Base-by-base conservation (phyloP, 2,797 vertebrate species). In the Petrocephalus schoutedeni region DNA sequence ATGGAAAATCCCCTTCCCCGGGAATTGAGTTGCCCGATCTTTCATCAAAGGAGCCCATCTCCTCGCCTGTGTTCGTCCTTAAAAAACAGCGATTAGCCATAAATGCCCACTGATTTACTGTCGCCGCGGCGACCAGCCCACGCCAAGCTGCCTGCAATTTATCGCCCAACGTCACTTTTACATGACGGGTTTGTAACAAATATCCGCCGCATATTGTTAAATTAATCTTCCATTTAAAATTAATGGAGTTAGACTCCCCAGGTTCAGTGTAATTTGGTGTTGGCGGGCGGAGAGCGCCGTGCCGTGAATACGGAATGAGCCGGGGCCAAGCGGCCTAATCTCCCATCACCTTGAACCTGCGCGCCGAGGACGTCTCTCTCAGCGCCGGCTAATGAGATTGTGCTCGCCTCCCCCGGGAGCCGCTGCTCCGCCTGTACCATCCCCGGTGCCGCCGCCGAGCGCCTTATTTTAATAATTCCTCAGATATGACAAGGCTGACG, bases 171-270 rank as follows among this genome's bases (percentile, higher is more conserved):
- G 95, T 98, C 97, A 98, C 97, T 98, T 98, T 97, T 97, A 97
- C 97, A 98, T 97, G 97, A 99, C 97, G 97, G 98, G 97, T 98
- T 98, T 98, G 97, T 98, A 99, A 98, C 97, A 99, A 98, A 99
- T 98, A 98, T 98, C 97, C 96, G 96, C 97, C 94, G 97, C 98
- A 99, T 99, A 99, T 99, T 99, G 98, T 99, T 98, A 99, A 99
- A 99, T 99, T 98, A 99, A 99, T 99, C 97, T 99, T 98, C 98
- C 98, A 98, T 99, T 98, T 98, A 98, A 98, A 99, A 99, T 99
- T 99, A 99, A 99, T 99, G 97, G 98, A 98, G 97, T 99, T 98
- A 96, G 97, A 99, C 97, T 99, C 97, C 98, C 98, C 96, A 96
- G 97, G 97, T 99, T 98, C 97, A 98, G 97, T 98, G 98, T 99